Evolutionary conservation across 2,888 invertebrate species (phyloP), one percentile per base, ranked within the genome.

Genomic region (Julus scanicus): DNA sequence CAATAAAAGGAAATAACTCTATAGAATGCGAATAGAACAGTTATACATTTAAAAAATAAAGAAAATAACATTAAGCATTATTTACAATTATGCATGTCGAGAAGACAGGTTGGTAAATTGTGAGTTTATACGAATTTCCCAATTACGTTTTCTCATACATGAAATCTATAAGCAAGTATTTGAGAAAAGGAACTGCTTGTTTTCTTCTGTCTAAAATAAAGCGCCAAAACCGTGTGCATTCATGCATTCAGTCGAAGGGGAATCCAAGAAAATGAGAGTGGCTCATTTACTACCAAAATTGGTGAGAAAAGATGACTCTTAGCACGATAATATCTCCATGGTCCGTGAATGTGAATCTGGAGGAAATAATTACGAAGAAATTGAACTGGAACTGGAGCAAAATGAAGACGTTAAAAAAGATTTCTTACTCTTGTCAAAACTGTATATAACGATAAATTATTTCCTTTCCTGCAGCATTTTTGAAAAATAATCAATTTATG

Each of bases 341-440:
- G 63, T 63, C 63, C 63, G n/a, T 63, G 63, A 63, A 63, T n/a
- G n/a, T 6, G 17, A 63, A n/a, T 63, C n/a, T n/a, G 63, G 53
- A 63, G n/a, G 63, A 17, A 63, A 63, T 63, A 63, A 63, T 63
- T 63, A 63, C n/a, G 17, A n/a, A 6, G n/a, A 63, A 63, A 63
- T 63, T 17, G 63, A 63, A 63, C n/a, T n/a, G 63, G 5, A 63
- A 63, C 63, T 17, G 6, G 53, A 0, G 63, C n/a, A 17, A 63
- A 20, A 63, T 20, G 63, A 63, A 63, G 20, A 63, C 20, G 63
- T 63, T n/a, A 6, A 1, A 8, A 17, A 6, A 63, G n/a, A 20
- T 63, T 63, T 63, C 63, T 63, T 17, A 17, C 63, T 15, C 63
- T 63, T 63, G 63, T 63, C 63, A 63, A 63, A 63, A 20, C 20